Evolutionary conservation across 2,888 invertebrate species (phyloP).

Genomic region (Lasioglossum figueresi): DNA sequence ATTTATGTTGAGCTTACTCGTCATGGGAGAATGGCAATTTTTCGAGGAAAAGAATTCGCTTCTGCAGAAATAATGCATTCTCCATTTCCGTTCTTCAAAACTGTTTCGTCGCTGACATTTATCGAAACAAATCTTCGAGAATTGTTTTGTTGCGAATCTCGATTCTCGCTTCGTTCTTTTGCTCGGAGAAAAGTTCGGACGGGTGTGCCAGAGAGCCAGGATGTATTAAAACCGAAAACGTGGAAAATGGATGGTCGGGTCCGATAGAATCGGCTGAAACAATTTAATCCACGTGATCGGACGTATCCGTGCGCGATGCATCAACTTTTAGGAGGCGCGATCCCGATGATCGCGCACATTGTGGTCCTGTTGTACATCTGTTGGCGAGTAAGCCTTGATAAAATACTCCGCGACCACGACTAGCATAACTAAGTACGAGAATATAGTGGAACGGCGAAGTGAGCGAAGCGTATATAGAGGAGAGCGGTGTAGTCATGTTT

Average conservation of each 20-base stretch:
- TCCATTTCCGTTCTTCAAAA: too few relatives aligned
- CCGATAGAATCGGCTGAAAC: not conserved
- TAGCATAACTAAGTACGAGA: too few relatives aligned
- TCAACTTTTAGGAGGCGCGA: slow-evolving; percentile 73
- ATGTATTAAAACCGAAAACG: not conserved
- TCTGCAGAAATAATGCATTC: too few relatives aligned
- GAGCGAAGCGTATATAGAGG: too few relatives aligned
- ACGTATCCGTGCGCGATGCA: slow-evolving; percentile 42
- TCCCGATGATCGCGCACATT: slow-evolving; percentile 72
- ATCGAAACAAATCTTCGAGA: not conserved
- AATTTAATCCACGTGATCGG: not conserved
- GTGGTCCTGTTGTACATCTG: slow-evolving; percentile 71
- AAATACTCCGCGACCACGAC: not conserved
- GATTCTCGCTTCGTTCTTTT: slow-evolving; percentile 3
- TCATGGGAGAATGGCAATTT: too few relatives aligned
- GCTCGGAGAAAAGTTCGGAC: not conserved
- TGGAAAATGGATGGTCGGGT: not conserved
- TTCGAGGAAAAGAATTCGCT: not conserved
- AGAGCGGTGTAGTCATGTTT: too few relatives aligned
- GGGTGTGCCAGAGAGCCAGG: not conserved
- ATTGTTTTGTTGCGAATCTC: not conserved
- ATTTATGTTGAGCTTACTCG: too few relatives aligned
- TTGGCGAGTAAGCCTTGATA: slow-evolving; percentile 73
- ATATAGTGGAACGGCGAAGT: too few relatives aligned
- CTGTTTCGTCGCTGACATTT: not conserved